A percentile compares a stretch with the other conserved stretches of the same genome.
These are phyloP conservation scores for Clarias platycephalus DNA, from an alignment of 2,797 vertebrate species.

Conservation along the genomic window DNA sequence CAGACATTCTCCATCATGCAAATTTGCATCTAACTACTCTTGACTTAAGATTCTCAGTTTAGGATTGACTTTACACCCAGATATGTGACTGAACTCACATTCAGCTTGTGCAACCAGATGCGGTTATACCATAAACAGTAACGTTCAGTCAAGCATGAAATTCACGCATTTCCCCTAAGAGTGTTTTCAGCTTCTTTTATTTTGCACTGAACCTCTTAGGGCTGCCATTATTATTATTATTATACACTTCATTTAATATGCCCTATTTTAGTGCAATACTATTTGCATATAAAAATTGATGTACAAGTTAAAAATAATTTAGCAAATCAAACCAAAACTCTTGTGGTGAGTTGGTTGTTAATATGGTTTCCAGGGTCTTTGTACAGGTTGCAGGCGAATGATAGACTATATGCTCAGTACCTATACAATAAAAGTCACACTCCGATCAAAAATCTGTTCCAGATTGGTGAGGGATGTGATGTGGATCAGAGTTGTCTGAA, in stretches of 20 bases:
- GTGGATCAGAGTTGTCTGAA: too few species aligned
- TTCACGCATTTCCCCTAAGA: background rate
- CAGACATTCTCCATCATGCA: background rate
- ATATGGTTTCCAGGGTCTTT: background rate
- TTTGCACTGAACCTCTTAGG: background rate
- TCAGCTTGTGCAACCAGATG: background rate
- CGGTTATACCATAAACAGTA: background rate
- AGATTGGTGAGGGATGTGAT: too few species aligned
- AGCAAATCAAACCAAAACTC: background rate
- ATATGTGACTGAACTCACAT: background rate
- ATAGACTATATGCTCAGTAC: background rate
- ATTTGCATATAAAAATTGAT: background rate
- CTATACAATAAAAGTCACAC: background rate
- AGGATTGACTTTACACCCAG: background rate
- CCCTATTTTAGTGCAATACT: background rate
- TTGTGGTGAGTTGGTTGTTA: background rate
- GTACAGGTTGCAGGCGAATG: background rate
- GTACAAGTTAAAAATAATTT: background rate
- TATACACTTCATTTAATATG: too few species aligned
- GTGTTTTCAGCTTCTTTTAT: background rate
- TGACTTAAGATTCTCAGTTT: background rate
- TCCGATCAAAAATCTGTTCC: too few species aligned
- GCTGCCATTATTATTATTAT: too few species aligned
- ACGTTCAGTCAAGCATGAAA: background rate
- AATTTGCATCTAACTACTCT: background rate